These are phyloP conservation scores for Cariama cristata DNA, from an alignment of 2,113 vertebrate genomes.

Conservation along the genomic window DNA sequence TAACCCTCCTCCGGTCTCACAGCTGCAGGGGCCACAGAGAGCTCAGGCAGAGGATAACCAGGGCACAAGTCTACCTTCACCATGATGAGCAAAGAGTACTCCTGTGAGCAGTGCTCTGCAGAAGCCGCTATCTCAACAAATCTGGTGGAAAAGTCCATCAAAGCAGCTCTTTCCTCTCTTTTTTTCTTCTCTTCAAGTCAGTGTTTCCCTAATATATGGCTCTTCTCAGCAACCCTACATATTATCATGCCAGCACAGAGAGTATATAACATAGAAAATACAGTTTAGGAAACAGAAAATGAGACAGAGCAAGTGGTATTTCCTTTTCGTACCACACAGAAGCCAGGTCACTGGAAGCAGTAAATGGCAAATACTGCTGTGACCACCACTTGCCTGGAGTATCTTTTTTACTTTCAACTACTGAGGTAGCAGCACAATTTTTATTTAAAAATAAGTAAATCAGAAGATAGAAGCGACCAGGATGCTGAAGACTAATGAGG, in stretches of 20 bases:
- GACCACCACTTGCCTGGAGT: background rate
- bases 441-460: background rate
- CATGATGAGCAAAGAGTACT: background rate
- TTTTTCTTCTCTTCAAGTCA: background rate
- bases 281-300: background rate
- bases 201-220: background rate
- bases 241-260: background rate
- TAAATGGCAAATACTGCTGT: background rate
- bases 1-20: background rate
- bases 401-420: background rate
- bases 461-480: background rate
- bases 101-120: background rate
- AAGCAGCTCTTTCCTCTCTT: background rate
- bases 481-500: background rate
- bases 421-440: background rate
- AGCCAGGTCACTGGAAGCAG: background rate
- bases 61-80: background rate
- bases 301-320: background rate
- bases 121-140: background rate
- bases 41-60: background rate
- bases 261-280: fast-evolving
- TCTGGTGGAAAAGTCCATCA: background rate
- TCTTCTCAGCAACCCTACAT: background rate
- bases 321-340: background rate
- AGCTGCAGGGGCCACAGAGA: background rate